Percentiles rank a stretch among this genome's conserved stretches.
phyloP scores from a whole-genome alignment of 2,797 vertebrate genomes.

The Erpetoichthys calabaricus region DNA sequence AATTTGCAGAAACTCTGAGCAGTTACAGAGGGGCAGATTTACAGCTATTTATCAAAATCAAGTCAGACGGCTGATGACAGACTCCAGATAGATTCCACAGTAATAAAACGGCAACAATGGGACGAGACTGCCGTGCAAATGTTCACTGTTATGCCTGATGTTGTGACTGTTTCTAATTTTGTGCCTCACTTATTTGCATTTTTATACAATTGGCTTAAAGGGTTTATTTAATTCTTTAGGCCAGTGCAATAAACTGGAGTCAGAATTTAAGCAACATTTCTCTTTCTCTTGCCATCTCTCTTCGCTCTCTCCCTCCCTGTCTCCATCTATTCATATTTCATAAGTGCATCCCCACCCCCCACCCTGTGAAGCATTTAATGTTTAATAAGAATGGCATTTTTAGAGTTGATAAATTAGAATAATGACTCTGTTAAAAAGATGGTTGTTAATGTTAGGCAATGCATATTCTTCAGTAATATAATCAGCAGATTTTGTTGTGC shows the following conservation, averaged over 20 bases:
- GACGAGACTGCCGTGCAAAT: slow-evolving; percentile 39
- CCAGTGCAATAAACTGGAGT: slow-evolving; percentile 25
- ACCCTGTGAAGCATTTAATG: neutral
- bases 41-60: slow-evolving; percentile 58
- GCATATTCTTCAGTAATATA: too few species aligned
- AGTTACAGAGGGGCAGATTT: slow-evolving; percentile 39
- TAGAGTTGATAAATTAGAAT: neutral
- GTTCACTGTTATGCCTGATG: slow-evolving; percentile 13
- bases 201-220: slow-evolving; percentile 44
- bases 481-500: too few species aligned
- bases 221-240: slow-evolving; percentile 36
- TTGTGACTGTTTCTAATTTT: slow-evolving; percentile 57
- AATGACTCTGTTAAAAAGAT: neutral
- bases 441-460: neutral
- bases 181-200: slow-evolving; percentile 47
- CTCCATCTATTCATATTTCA: neutral
- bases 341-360: neutral
- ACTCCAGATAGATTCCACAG: slow-evolving; percentile 46
- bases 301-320: too few species aligned
- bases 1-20: slow-evolving; percentile 37
- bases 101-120: slow-evolving; percentile 20
- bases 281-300: neutral
- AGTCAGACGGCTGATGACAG: slow-evolving; percentile 41
- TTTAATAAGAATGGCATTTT: neutral
- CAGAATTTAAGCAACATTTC: slow-evolving; percentile 12